Evolutionary conservation across 2,113 vertebrate species (phyloP).

Genomic region (Channa maculata): DNA sequence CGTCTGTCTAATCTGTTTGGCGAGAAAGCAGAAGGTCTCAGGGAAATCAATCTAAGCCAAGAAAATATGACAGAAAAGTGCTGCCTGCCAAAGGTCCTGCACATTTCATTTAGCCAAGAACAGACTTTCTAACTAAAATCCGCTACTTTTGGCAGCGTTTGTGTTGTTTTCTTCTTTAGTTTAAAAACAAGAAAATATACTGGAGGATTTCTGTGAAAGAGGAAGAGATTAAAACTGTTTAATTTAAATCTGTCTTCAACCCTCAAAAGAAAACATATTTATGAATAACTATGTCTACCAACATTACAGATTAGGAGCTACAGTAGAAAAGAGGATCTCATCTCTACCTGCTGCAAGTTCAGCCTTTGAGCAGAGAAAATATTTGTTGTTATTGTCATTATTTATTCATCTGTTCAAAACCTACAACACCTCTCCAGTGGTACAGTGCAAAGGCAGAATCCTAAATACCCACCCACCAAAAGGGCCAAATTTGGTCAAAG

Average conservation of each 20-base stretch:
- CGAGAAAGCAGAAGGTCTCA: conserved; percentile 31
- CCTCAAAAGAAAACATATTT: conserved; percentile 1
- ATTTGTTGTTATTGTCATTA: too few species aligned
- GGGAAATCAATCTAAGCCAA: conserved; percentile 35
- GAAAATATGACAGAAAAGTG: conserved; percentile 25
- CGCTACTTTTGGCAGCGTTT: background rate
- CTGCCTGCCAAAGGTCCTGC: conserved; percentile 30
- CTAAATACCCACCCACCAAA: too few species aligned
- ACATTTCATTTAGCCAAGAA: too few species aligned
- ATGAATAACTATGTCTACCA: background rate
- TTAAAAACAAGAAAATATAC: background rate
- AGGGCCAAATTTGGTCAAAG: too few species aligned
- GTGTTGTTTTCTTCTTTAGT: background rate
- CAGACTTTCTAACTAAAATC: background rate
- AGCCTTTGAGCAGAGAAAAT: too few species aligned
- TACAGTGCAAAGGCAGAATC: too few species aligned
- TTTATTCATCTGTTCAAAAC: too few species aligned
- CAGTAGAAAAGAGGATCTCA: too few species aligned
- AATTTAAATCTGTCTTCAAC: conserved; percentile 19
- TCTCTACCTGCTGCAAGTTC: too few species aligned
- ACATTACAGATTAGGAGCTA: too few species aligned
- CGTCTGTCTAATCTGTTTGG: conserved; percentile 39
- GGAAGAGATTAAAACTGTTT: background rate
- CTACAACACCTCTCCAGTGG: too few species aligned
- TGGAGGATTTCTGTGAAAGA: background rate